A percentile compares a stretch with the other conserved stretches of the same genome.
phyloP scores from a whole-genome alignment of 2,113 vertebrate species.

The Glaucomys volans region DNA sequence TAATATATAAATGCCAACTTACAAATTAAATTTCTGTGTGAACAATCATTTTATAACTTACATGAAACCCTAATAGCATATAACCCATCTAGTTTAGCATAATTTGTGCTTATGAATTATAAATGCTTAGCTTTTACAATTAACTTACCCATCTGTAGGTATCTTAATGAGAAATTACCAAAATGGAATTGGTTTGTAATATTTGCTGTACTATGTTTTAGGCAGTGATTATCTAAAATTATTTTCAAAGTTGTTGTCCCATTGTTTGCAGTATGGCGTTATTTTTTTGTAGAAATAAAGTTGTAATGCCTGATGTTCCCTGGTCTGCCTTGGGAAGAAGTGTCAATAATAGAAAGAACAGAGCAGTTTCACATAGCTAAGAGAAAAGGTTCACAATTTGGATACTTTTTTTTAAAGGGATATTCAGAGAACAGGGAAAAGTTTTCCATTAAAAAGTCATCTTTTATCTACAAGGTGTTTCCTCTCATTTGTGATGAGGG shows the following conservation, averaged over 20 bases:
- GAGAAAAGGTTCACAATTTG: conserved; percentile 30
- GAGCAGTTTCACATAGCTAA: not conserved
- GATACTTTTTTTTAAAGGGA: conserved; percentile 64
- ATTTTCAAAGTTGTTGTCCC: not conserved
- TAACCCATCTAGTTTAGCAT: conserved; percentile 69
- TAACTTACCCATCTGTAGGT: conserved; percentile 72
- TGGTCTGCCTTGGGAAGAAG: not conserved
- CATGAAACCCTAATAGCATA: conserved; percentile 74
- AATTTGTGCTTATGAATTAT: conserved; percentile 83
- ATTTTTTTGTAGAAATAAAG: conserved; percentile 21
- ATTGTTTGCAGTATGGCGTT: not conserved
- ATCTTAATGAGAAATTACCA: conserved; percentile 76
- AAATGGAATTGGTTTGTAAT: conserved; percentile 74
- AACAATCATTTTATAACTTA: conserved; percentile 75
- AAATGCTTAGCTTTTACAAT: conserved; percentile 80
- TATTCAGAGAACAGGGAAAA: conserved; percentile 77
- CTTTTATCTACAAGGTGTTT: conserved; percentile 89
- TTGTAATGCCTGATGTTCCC: not conserved
- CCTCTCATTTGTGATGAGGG: conserved; percentile 82
- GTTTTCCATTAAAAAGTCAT: conserved; percentile 75
- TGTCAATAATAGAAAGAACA: not conserved
- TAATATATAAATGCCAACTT: conserved; percentile 78
- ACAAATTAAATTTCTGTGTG: conserved; percentile 75
- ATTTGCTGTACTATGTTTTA: conserved; percentile 71
- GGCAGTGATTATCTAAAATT: conserved; percentile 44